These are phyloP conservation scores for Mesochorus sp. DNA, from an alignment of 2,888 invertebrate species.

Conservation along the genomic window DNA sequence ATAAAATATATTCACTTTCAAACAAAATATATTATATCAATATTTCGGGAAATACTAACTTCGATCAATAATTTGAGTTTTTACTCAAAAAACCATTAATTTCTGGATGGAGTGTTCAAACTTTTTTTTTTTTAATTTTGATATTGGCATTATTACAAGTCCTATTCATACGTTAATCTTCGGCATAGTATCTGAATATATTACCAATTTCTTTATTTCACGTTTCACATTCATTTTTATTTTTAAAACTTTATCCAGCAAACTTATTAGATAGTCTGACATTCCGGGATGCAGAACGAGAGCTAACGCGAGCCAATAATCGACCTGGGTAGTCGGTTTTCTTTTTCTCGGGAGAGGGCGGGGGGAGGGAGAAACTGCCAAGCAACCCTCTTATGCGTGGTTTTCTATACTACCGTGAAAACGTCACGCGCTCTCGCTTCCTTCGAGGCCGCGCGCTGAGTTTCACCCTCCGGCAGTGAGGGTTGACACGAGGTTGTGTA, in stretches of 20 bases:
- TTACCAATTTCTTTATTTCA: slow-evolving; percentile 16
- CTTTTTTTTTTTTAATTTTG: too few relatives aligned
- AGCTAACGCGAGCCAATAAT: slow-evolving; percentile 42
- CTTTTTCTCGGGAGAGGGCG: background rate
- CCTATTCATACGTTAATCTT: too few relatives aligned
- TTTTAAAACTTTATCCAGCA: background rate
- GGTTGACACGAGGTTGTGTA: slow-evolving; percentile 36
- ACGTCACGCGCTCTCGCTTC: slow-evolving; percentile 34
- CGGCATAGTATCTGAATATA: too few relatives aligned
- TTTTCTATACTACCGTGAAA: slow-evolving; percentile 45
- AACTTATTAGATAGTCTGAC: slow-evolving; percentile 44
- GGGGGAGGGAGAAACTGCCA: too few relatives aligned
- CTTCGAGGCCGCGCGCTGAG: slow-evolving; percentile 16
- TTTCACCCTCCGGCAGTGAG: slow-evolving; percentile 46
- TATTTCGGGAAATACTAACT: too few relatives aligned
- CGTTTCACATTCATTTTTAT: too few relatives aligned
- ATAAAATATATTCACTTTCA: too few relatives aligned
- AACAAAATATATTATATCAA: too few relatives aligned
- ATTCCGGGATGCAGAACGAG: slow-evolving; percentile 21
- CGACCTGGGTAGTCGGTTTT: slow-evolving; percentile 2
- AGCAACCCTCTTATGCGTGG: background rate
- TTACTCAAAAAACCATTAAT: too few relatives aligned
- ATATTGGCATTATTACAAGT: too few relatives aligned
- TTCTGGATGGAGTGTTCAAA: too few relatives aligned
- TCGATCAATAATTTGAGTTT: too few relatives aligned